Percentiles rank a stretch among this genome's conserved stretches.
phyloP scores from a whole-genome alignment of 2,888 invertebrate genomes.

The Dryadula phaetusa region DNA sequence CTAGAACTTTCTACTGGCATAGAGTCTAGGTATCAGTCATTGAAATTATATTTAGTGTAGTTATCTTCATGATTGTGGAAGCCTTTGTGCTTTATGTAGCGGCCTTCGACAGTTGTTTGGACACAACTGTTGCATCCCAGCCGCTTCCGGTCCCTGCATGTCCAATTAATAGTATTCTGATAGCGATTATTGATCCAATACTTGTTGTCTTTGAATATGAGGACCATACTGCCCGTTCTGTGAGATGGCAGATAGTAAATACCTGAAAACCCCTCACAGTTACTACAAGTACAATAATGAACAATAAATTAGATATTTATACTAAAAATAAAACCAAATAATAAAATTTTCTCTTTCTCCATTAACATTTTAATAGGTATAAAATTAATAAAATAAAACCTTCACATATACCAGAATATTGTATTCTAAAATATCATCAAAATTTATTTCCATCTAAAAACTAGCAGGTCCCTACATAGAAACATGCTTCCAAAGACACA shows the following conservation, averaged over 20 bases:
- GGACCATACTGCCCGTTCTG: slow-evolving; percentile 79
- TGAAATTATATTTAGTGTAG: slow-evolving; percentile 79
- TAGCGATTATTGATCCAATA: slow-evolving; percentile 81
- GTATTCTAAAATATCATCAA: slow-evolving; percentile 74
- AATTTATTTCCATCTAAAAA: slow-evolving; percentile 60
- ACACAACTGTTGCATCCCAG: slow-evolving; percentile 77
- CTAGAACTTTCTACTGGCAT: slow-evolving; percentile 52
- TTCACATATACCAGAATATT: slow-evolving; percentile 67
- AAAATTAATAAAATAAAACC: slow-evolving; percentile 36
- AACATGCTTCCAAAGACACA: slow-evolving; percentile 66
- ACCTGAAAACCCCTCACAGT: slow-evolving; percentile 60
- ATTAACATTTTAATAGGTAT: slow-evolving; percentile 30
- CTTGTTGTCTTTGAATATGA: slow-evolving; percentile 79
- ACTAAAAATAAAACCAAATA: slow-evolving; percentile 26
- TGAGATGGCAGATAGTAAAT: slow-evolving; percentile 79
- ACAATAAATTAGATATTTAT: not conserved
- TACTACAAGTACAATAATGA: slow-evolving; percentile 38
- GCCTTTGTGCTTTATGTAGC: slow-evolving; percentile 77
- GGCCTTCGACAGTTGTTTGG: slow-evolving; percentile 75
- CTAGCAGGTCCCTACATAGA: slow-evolving; percentile 78
- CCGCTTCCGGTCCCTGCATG: slow-evolving; percentile 74
- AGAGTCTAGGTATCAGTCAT: slow-evolving; percentile 71
- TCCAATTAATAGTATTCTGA: slow-evolving; percentile 81
- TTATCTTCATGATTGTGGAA: slow-evolving; percentile 78
- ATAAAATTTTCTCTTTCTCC: not conserved